A percentile compares a stretch with the other conserved stretches of the same genome.
Evolutionary conservation across 2,888 invertebrate species (phyloP).

Genomic region (Mesorhabditis spiculigera): DNA sequence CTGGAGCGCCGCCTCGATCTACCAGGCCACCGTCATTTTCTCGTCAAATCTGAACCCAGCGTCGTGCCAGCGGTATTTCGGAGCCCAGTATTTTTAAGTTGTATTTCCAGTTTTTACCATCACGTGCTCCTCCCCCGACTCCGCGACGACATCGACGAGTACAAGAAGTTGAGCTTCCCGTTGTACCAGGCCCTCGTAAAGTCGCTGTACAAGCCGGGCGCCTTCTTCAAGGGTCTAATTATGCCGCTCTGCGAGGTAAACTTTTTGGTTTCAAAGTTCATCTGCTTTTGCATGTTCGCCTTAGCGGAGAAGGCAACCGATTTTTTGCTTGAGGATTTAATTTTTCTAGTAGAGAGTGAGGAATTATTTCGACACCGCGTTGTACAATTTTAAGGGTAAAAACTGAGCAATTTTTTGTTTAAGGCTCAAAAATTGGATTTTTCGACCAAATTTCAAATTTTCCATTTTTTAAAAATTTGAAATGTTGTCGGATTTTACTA

Average conservation of each 20-base stretch:
- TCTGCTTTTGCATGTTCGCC: neutral
- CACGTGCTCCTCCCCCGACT: slow-evolving; percentile 82
- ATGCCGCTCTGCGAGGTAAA: slow-evolving; percentile 66
- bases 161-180: slow-evolving; percentile 90
- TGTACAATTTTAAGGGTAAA: too few species aligned
- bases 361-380: too few species aligned
- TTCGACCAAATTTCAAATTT: too few species aligned
- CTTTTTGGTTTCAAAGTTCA: slow-evolving; percentile 3
- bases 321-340: too few species aligned
- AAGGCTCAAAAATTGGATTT: too few species aligned
- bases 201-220: slow-evolving; percentile 90
- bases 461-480: too few species aligned
- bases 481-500: too few species aligned
- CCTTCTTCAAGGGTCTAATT: slow-evolving; percentile 87
- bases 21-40: slow-evolving; percentile 89
- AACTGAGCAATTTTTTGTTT: too few species aligned
- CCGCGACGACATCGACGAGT: slow-evolving; percentile 90
- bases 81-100: neutral
- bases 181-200: slow-evolving; percentile 88
- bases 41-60: slow-evolving; percentile 92
- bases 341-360: too few species aligned
- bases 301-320: too few species aligned
- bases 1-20: slow-evolving; percentile 97
- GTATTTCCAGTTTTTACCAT: slow-evolving; percentile 72
- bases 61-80: slow-evolving; percentile 78